Evolutionary conservation across 2,797 vertebrate species (phyloP).

Genomic region (Centroberyx gerrardi): DNA sequence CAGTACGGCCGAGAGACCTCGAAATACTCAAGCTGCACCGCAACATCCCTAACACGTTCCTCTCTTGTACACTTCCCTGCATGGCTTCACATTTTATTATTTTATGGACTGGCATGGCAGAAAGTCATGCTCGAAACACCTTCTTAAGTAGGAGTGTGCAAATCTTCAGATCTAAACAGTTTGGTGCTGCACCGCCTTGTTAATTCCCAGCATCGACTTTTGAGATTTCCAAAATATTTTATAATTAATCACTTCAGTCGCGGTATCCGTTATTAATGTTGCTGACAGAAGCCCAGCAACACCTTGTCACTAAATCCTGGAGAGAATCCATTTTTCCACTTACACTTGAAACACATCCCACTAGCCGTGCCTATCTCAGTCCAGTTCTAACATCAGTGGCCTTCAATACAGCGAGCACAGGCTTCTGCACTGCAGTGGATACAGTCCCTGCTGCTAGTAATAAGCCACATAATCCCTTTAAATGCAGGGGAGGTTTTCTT

Average conservation of each 20-base stretch:
- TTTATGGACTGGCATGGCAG: conserved; percentile 47
- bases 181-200: too few species aligned
- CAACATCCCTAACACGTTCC: conserved; percentile 16
- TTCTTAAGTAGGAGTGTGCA: conserved; percentile 4
- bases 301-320: background rate
- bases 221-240: too few species aligned
- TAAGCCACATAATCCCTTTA: conserved; percentile 2
- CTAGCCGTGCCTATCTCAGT: background rate
- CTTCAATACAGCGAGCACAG: background rate
- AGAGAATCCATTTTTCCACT: conserved; percentile 6
- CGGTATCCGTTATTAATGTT: too few species aligned
- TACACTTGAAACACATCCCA: conserved; percentile 4
- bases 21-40: conserved; percentile 21
- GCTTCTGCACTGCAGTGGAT: background rate
- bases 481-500: background rate
- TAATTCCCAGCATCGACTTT: too few species aligned
- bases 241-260: too few species aligned
- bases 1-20: conserved; percentile 43
- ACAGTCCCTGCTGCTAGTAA: background rate
- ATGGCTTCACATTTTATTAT: conserved; percentile 34
- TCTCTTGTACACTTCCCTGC: conserved; percentile 10
- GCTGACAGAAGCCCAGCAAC: background rate
- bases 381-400: background rate
- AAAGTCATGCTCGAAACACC: conserved; percentile 16
- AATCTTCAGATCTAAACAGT: background rate